Conservation (phyloP, 2,888 invertebrate genomes). For the Hemistola chrysoprasaria region DNA sequence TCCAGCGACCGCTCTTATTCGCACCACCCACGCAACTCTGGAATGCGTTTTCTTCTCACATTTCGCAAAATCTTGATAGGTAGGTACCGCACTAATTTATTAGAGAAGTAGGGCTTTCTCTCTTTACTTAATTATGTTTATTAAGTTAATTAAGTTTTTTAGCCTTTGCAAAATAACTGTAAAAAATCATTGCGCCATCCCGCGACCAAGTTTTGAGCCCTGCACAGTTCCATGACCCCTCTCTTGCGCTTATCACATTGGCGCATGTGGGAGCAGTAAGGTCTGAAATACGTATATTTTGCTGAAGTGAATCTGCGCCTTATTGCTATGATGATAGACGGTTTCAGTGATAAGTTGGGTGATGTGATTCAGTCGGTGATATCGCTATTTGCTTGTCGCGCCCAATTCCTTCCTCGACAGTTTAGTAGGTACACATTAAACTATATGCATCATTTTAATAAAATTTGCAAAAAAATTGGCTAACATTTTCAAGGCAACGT, state of each 20-base stretch:
- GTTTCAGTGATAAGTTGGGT: constrained; percentile 22
- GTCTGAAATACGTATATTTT: constrained; percentile 37
- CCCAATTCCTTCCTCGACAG: constrained; percentile 42
- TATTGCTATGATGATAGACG: constrained; percentile 28
- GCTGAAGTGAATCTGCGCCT: constrained; percentile 25
- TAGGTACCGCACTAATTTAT: too few relatives aligned
- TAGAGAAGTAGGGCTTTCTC: too few relatives aligned
- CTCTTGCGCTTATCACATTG: constrained; percentile 70
- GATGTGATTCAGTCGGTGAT: constrained; percentile 45
- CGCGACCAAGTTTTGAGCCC: constrained; percentile 44
- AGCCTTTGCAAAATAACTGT: constrained; percentile 20
- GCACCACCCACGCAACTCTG: too few relatives aligned
- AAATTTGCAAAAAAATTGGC: not conserved
- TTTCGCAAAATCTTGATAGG: not conserved
- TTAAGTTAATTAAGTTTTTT: too few relatives aligned
- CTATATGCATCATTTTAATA: constrained; percentile 1
- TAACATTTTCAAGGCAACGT: too few relatives aligned
- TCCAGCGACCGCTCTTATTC: constrained; percentile 3
- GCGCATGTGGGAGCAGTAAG: constrained; percentile 41
- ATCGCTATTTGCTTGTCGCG: constrained; percentile 46
- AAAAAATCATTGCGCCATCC: constrained; percentile 31
- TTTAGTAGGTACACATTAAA: constrained; percentile 2
- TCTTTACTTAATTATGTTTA: too few relatives aligned
- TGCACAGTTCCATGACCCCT: constrained; percentile 73
- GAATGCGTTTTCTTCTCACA: constrained; percentile 10